These are phyloP conservation scores for Hypsopygia costalis DNA, from an alignment of 2,888 invertebrate genomes.

Conservation along the genomic window DNA sequence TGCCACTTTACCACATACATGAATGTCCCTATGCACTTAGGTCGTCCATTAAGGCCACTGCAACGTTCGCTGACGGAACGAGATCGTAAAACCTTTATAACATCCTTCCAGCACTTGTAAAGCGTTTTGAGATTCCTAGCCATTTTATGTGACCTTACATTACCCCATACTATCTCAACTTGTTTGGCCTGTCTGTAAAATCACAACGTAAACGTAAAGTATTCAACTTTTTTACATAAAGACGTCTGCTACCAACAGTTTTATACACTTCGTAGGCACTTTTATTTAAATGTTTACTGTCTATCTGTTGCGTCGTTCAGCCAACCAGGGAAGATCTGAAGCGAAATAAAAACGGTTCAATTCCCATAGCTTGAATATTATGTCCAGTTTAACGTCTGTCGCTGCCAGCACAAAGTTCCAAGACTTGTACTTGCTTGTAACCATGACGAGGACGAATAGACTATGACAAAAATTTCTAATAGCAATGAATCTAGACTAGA, in stretches of 20 bases:
- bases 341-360: slow-evolving; percentile 16
- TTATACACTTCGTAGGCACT: slow-evolving; percentile 33
- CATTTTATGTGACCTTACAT: slow-evolving; percentile 66
- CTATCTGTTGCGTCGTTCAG: slow-evolving; percentile 33
- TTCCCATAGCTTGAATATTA: slow-evolving; percentile 19
- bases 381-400: slow-evolving; percentile 4
- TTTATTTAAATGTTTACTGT: slow-evolving; percentile 35
- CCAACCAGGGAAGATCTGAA: slow-evolving; percentile 9
- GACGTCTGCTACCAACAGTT: slow-evolving; percentile 37
- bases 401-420: no score
- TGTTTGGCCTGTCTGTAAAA: slow-evolving; percentile 40
- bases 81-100: slow-evolving; percentile 78
- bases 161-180: slow-evolving; percentile 51
- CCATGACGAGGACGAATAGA: no score
- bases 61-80: slow-evolving; percentile 73
- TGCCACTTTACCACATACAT: slow-evolving; percentile 59
- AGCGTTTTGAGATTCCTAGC: slow-evolving; percentile 69
- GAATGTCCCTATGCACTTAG: slow-evolving; percentile 79
- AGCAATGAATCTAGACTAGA: no score
- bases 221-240: slow-evolving; percentile 46
- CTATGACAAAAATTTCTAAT: no score
- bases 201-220: slow-evolving; percentile 34
- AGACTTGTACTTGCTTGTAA: no score
- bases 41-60: slow-evolving; percentile 75
- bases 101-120: slow-evolving; percentile 79